Evolutionary conservation across 2,888 invertebrate species (phyloP).

Genomic region (Plagiodera versicolora): DNA sequence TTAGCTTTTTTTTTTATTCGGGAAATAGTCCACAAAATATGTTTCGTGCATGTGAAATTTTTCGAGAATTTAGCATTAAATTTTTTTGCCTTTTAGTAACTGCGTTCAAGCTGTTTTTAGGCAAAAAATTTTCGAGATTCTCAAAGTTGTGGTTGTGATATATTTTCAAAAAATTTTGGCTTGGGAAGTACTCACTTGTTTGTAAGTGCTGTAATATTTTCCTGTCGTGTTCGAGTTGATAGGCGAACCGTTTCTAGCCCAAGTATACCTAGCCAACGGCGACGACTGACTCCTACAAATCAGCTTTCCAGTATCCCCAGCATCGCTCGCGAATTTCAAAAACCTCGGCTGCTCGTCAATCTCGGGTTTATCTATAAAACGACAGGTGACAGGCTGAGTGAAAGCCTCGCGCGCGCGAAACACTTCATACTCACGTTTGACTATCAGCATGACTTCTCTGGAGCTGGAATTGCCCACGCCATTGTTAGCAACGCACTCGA

Average conservation of each 20-base stretch:
- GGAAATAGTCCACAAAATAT: too few relatives aligned
- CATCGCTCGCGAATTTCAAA: constrained; percentile 84
- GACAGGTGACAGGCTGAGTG: not conserved
- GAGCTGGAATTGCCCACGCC: constrained; percentile 79
- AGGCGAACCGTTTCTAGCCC: constrained; percentile 79
- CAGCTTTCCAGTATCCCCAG: constrained; percentile 63
- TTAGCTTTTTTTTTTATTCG: too few relatives aligned
- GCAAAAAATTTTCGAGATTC: too few relatives aligned
- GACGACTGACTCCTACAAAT: constrained; percentile 74
- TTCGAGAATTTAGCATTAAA: too few relatives aligned
- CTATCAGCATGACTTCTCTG: constrained; percentile 78
- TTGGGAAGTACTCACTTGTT: constrained; percentile 58
- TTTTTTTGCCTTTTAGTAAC: too few relatives aligned
- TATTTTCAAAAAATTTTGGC: not conserved
- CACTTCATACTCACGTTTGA: constrained; percentile 74
- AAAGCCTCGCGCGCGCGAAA: not conserved
- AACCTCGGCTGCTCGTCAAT: constrained; percentile 81
- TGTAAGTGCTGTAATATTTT: constrained; percentile 76
- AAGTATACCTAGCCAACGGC: constrained; percentile 81
- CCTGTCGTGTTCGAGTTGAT: constrained; percentile 73
- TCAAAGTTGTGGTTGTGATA: constrained; percentile 10
- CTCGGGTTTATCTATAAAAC: constrained; percentile 71
- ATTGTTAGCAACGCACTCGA: constrained; percentile 86
- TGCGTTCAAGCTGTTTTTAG: too few relatives aligned
- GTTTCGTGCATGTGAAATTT: too few relatives aligned